Percentiles rank a stretch among this genome's conserved stretches.
Evolutionary conservation across 1,140 invertebrate genomes (phyloP).

Genomic region (Drosophila bifasciata): DNA sequence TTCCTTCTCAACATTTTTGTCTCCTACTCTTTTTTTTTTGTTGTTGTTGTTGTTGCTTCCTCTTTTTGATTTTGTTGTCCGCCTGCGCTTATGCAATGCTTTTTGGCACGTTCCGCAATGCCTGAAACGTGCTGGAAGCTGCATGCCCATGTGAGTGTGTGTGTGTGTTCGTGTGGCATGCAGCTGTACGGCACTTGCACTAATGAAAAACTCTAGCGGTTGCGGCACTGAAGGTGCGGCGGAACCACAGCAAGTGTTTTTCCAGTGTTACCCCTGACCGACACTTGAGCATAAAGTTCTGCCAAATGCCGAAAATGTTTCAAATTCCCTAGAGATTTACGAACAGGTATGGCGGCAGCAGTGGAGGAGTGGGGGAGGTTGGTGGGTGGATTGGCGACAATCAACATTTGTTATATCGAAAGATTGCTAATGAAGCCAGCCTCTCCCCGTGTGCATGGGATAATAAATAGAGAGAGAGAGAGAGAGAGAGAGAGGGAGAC

Average conservation of each 20-base stretch:
- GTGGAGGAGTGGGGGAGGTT: no score
- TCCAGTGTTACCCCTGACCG: not conserved
- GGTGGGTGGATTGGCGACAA: not conserved
- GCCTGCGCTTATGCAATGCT: constrained; percentile 76
- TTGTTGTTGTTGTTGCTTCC: constrained; percentile 15
- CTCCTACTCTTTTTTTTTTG: constrained; percentile 12
- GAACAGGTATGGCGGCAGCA: not conserved
- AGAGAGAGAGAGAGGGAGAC: no score
- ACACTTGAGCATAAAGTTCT: constrained; percentile 15
- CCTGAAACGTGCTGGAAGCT: constrained; percentile 52
- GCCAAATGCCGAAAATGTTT: constrained; percentile 2
- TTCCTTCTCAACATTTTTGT: constrained; percentile 26
- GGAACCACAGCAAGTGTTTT: not conserved
- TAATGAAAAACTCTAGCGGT: constrained; percentile 75
- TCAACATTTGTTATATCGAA: constrained; percentile 12
- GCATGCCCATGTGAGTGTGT: constrained; percentile 18
- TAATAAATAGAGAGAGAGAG: no score
- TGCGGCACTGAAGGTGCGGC: constrained; percentile 10
- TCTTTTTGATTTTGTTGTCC: constrained; percentile 70
- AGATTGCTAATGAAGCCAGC: constrained; percentile 34
- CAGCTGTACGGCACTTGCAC: constrained; percentile 70
- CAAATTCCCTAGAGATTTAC: constrained; percentile 22
- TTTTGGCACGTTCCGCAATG: constrained; percentile 75
- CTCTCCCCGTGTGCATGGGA: not conserved
- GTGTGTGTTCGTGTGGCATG: constrained; percentile 27